These are phyloP conservation scores for Agrotis ipsilon DNA, from an alignment of 2,888 invertebrate species.

Conservation along the genomic window DNA sequence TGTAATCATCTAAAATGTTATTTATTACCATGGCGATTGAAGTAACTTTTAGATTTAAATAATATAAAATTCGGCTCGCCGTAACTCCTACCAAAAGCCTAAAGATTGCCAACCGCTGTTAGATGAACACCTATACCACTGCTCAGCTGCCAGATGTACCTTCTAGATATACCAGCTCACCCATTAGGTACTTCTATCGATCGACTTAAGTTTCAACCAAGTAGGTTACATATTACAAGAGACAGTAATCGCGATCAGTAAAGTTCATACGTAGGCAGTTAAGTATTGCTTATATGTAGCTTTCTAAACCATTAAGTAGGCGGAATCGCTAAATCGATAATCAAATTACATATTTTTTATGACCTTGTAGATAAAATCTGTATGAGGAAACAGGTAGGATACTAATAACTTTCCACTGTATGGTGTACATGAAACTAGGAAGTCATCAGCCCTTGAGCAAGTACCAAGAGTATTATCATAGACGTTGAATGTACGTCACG, in stretches of 20 bases:
- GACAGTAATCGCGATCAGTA: constrained; percentile 5
- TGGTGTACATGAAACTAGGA: constrained; percentile 42
- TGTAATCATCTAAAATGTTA: too few relatives aligned
- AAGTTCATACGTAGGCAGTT: constrained; percentile 11
- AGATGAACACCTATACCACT: too few relatives aligned
- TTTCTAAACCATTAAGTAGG: constrained; percentile 25
- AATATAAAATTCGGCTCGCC: too few relatives aligned
- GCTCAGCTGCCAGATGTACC: too few relatives aligned
- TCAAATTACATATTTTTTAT: constrained; percentile 29
- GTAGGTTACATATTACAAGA: constrained; percentile 1
- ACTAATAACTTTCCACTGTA: constrained; percentile 25
- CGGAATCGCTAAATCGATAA: constrained; percentile 9
- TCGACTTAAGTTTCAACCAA: not conserved
- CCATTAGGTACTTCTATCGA: too few relatives aligned
- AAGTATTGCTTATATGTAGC: not conserved
- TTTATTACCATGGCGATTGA: too few relatives aligned
- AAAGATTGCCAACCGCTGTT: too few relatives aligned
- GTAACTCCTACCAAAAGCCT: too few relatives aligned
- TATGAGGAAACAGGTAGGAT: not conserved
- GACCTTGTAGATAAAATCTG: constrained; percentile 3
- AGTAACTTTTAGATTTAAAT: too few relatives aligned
- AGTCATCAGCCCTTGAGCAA: constrained; percentile 42
- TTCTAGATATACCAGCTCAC: too few relatives aligned
- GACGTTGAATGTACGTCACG: constrained; percentile 21
- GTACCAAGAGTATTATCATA: constrained; percentile 14